These are phyloP conservation scores for Passer domesticus DNA, from an alignment of 2,113 vertebrate species.

Conservation along the genomic window DNA sequence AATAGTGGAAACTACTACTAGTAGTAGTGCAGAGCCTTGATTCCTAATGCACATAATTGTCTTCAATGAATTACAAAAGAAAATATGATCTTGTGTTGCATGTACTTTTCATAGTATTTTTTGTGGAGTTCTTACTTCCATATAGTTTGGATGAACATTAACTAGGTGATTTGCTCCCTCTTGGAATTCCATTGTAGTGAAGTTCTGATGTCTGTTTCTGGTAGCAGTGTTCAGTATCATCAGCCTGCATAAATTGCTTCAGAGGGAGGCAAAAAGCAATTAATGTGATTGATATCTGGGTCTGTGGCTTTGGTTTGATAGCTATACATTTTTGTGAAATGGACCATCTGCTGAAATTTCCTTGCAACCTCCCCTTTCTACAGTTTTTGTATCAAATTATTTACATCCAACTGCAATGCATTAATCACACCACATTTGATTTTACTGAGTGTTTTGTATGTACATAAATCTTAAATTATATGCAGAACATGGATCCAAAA, in stretches of 20 bases:
- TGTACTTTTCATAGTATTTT: neutral
- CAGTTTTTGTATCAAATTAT: neutral
- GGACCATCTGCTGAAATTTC: neutral
- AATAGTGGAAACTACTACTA: neutral
- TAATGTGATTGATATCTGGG: neutral
- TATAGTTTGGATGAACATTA: neutral
- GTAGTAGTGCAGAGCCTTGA: neutral
- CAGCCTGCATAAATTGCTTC: neutral
- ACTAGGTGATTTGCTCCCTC: neutral
- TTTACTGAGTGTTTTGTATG: neutral
- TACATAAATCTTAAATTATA: neutral
- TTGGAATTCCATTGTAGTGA: neutral
- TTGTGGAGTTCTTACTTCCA: neutral
- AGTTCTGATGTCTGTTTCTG: neutral
- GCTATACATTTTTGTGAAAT: neutral
- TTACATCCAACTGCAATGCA: neutral
- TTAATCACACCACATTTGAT: neutral
- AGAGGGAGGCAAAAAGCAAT: neutral
- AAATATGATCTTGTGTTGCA: neutral
- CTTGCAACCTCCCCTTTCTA: neutral
- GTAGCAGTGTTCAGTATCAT: neutral
- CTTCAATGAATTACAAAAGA: neutral
- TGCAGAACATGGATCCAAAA: neutral
- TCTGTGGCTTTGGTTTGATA: neutral
- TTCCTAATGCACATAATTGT: neutral